phyloP scores from a whole-genome alignment of 1,140 invertebrate species.

The Hycleus cichorii region DNA sequence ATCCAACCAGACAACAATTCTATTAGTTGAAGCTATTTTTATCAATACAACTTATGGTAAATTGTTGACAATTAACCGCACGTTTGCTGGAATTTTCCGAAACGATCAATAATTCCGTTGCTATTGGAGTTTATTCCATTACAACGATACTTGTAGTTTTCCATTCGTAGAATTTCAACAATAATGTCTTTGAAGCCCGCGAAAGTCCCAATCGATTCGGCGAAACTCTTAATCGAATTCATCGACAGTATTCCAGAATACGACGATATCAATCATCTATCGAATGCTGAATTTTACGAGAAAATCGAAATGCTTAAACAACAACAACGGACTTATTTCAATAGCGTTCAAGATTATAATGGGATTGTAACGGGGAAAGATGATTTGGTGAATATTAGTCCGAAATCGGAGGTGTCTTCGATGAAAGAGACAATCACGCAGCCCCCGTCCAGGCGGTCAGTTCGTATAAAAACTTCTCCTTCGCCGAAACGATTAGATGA shows the following conservation, averaged over 20 bases:
- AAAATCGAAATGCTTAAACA: conserved; percentile 56
- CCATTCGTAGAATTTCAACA: no score
- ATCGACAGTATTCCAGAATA: conserved; percentile 63
- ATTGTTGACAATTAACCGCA: no score
- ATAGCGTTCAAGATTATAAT: conserved; percentile 46
- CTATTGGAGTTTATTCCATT: no score
- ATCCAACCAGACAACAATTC: no score
- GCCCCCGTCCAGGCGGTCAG: conserved; percentile 38
- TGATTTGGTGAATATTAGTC: neutral
- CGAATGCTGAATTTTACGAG: conserved; percentile 58
- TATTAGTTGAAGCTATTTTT: no score
- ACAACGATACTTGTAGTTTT: conserved; percentile 22
- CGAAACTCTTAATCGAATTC: conserved; percentile 55
- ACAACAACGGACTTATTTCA: conserved; percentile 52
- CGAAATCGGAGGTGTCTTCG: conserved; percentile 1
- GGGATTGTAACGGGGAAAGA: conserved; percentile 39
- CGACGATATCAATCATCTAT: conserved; percentile 57
- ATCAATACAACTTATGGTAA: no score
- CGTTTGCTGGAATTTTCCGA: no score
- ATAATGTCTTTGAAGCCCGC: no score
- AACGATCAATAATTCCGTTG: no score
- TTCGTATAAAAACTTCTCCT: conserved; percentile 37
- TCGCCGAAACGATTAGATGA: conserved; percentile 7
- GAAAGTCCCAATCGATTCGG: no score
- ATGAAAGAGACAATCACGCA: conserved; percentile 29